phyloP scores from a whole-genome alignment of 2,888 invertebrate species.

The Nephrotoma guestfalica region DNA sequence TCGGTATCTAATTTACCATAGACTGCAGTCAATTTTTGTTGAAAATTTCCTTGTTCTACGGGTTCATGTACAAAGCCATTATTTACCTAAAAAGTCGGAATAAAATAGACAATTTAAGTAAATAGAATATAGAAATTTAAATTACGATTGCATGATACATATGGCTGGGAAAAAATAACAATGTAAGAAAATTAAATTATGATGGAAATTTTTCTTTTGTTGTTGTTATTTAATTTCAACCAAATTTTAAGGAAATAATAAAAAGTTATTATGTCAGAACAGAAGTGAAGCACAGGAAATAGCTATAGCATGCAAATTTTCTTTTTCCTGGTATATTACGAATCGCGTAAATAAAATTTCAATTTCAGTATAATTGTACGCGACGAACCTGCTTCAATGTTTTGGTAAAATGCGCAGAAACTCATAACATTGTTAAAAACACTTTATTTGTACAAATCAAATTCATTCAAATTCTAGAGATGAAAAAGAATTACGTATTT shows the following conservation, averaged over 20 bases:
- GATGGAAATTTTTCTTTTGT: background rate
- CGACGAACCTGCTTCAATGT: no score
- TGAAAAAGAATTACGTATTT: no score
- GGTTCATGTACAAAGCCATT: conserved; percentile 63
- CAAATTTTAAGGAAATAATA: background rate
- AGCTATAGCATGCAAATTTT: background rate
- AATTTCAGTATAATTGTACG: no score
- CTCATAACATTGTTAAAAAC: no score
- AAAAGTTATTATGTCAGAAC: background rate
- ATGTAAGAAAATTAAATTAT: background rate
- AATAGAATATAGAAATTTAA: background rate
- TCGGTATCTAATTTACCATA: conserved; percentile 37
- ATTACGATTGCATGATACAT: background rate
- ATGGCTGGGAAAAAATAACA: background rate
- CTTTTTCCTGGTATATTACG: background rate
- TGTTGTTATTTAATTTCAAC: background rate
- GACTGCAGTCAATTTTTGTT: conserved; percentile 57
- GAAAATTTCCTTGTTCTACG: conserved; percentile 59
- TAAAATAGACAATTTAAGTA: background rate
- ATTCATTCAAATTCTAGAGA: no score
- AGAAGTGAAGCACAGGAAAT: background rate
- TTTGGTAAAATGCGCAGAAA: no score
- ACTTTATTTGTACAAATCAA: no score
- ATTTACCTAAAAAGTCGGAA: conserved; percentile 40
- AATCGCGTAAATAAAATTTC: background rate